Conservation (phyloP, 2,113 vertebrate genomes). For the Indicator maculatus region DNA sequence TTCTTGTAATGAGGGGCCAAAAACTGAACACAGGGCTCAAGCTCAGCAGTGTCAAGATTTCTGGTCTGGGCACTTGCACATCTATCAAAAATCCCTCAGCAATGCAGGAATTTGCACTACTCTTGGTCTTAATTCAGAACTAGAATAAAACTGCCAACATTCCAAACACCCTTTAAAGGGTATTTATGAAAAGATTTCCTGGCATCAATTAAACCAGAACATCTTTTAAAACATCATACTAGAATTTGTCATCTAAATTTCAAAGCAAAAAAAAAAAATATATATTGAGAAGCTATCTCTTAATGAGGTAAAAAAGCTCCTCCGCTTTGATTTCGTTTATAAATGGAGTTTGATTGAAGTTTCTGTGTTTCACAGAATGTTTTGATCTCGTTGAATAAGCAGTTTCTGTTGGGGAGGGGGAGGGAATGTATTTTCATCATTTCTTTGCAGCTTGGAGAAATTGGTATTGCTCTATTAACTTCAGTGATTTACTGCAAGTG, state of each 20-base stretch:
- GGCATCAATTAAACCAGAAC: background rate
- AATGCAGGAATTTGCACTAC: rapidly evolving
- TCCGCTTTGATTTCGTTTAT: constrained; percentile 34
- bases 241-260: constrained; percentile 32
- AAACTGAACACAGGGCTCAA: too few relatives aligned
- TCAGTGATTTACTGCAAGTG: constrained; percentile 37
- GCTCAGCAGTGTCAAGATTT: background rate
- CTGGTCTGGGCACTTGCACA: background rate
- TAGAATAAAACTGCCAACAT: background rate
- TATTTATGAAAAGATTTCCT: background rate
- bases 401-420: background rate
- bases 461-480: constrained; percentile 37
- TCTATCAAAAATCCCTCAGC: background rate
- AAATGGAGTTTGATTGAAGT: constrained; percentile 41
- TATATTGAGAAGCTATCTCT: background rate
- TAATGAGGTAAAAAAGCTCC: constrained; percentile 41
- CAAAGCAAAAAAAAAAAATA: background rate
- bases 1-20: too few relatives aligned
- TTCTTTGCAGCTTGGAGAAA: constrained; percentile 21
- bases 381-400: constrained; percentile 56
- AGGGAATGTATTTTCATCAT: constrained; percentile 45
- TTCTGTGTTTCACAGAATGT: background rate
- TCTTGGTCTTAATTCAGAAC: background rate
- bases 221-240: background rate
- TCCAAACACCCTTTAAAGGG: background rate